Evolutionary conservation across 2,113 vertebrate species (phyloP).

Genomic region (Misgurnus anguillicaudatus): DNA sequence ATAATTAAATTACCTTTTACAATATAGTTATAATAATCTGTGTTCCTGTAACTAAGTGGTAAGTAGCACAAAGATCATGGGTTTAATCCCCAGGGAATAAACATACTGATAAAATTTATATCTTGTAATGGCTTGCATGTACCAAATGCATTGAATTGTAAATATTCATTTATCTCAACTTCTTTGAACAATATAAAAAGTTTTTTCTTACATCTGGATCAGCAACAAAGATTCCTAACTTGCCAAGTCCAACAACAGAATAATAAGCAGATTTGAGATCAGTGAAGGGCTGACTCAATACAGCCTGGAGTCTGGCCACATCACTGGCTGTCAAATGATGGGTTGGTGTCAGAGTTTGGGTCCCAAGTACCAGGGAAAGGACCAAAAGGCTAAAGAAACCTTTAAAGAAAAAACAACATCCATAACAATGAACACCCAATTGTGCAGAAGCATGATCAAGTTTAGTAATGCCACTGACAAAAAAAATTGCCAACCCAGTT

Average conservation of each 20-base stretch:
- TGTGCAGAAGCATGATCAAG: no score
- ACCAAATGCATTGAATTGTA: no score
- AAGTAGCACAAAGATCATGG: no score
- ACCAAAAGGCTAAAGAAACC: conserved; percentile 74
- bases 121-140: no score
- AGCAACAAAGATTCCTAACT: conserved; percentile 77
- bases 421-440: neutral
- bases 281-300: conserved; percentile 79
- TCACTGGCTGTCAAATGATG: conserved; percentile 85
- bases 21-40: neutral
- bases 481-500: no score
- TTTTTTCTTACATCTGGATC: conserved; percentile 80
- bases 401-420: conserved; percentile 54
- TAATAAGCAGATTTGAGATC: conserved; percentile 86
- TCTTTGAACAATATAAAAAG: neutral
- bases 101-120: no score
- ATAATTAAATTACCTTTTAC: neutral
- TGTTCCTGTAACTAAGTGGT: no score
- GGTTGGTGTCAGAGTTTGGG: conserved; percentile 80
- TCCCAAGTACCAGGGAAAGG: conserved; percentile 70
- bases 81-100: no score
- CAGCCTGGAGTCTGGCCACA: conserved; percentile 81
- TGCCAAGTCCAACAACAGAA: conserved; percentile 83
- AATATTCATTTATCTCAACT: no score
- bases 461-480: no score